phyloP scores from a whole-genome alignment of 2,113 vertebrate genomes.

The Pluvialis apricaria region DNA sequence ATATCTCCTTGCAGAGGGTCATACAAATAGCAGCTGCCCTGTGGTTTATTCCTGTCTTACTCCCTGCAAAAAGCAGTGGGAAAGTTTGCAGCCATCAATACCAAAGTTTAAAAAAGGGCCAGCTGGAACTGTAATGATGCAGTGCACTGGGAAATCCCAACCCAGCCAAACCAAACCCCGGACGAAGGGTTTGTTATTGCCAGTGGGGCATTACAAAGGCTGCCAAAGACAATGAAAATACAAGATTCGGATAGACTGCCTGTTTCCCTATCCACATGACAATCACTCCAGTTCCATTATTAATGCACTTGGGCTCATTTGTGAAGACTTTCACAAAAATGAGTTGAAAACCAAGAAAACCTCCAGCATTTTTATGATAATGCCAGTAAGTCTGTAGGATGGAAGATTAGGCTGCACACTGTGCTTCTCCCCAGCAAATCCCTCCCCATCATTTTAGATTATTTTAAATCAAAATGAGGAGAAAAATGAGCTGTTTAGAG shows the following conservation, averaged over 20 bases:
- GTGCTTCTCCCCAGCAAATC: slow-evolving; percentile 10
- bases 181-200: background rate
- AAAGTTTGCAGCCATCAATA: background rate
- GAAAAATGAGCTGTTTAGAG: slow-evolving; percentile 44
- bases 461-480: slow-evolving; percentile 47
- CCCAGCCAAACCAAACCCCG: background rate
- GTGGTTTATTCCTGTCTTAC: background rate
- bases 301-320: slow-evolving; percentile 35
- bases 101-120: background rate
- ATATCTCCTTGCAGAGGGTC: background rate
- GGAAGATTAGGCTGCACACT: slow-evolving; percentile 41
- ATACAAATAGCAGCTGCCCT: background rate
- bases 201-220: background rate
- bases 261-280: background rate
- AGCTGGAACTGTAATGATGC: background rate
- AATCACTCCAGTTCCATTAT: background rate
- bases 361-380: slow-evolving; percentile 48
- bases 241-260: background rate
- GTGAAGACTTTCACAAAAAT: background rate
- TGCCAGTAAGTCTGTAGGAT: background rate
- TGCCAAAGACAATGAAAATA: slow-evolving; percentile 1
- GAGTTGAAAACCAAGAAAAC: slow-evolving; percentile 18
- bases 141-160: background rate
- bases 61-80: background rate
- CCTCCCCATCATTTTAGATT: slow-evolving; percentile 10